Conservation (phyloP, 1,140 invertebrate species). For the Drosophila lini region DNA sequence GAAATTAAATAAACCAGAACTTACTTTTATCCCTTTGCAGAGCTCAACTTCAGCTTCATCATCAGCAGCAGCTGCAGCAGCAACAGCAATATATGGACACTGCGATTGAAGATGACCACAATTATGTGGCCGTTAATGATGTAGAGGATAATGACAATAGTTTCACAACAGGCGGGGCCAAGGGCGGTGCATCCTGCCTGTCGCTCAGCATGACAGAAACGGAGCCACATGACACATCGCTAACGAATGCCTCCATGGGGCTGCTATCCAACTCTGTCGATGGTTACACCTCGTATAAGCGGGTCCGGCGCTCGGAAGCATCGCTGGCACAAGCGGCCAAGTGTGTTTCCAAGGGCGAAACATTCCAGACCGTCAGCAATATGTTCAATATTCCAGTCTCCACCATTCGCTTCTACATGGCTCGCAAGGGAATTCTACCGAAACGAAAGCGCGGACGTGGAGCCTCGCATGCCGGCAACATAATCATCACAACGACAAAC, state of each 20-base stretch:
- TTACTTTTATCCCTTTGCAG: slow-evolving; percentile 7
- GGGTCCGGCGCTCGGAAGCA: slow-evolving; percentile 89
- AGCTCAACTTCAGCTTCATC: slow-evolving; percentile 40
- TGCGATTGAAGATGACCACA: slow-evolving; percentile 77
- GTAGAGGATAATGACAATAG: slow-evolving; percentile 71
- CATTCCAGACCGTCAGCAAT: slow-evolving; percentile 92
- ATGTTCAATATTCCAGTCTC: slow-evolving; percentile 93
- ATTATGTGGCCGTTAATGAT: slow-evolving; percentile 77
- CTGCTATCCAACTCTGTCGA: slow-evolving; percentile 62
- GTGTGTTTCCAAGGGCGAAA: slow-evolving; percentile 91
- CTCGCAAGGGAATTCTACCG: slow-evolving; percentile 91
- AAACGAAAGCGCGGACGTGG: slow-evolving; percentile 89
- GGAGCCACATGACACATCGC: slow-evolving; percentile 58
- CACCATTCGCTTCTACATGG: slow-evolving; percentile 94
- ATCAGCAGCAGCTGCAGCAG: slow-evolving; percentile 36
- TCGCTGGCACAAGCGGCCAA: slow-evolving; percentile 91
- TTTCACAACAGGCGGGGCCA: slow-evolving; percentile 28
- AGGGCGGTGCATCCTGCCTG: slow-evolving; percentile 20
- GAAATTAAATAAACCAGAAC: background rate
- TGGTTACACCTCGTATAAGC: slow-evolving; percentile 70
- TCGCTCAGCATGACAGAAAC: slow-evolving; percentile 58
- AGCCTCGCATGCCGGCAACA: slow-evolving; percentile 74
- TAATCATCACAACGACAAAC: slow-evolving; percentile 59
- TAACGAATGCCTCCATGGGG: slow-evolving; percentile 52
- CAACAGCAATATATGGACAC: slow-evolving; percentile 70